Percentiles rank a stretch among this genome's conserved stretches.
Evolutionary conservation across 64 coral and sea anemone species (phyloP).

Genomic region (Montipora capricornis): DNA sequence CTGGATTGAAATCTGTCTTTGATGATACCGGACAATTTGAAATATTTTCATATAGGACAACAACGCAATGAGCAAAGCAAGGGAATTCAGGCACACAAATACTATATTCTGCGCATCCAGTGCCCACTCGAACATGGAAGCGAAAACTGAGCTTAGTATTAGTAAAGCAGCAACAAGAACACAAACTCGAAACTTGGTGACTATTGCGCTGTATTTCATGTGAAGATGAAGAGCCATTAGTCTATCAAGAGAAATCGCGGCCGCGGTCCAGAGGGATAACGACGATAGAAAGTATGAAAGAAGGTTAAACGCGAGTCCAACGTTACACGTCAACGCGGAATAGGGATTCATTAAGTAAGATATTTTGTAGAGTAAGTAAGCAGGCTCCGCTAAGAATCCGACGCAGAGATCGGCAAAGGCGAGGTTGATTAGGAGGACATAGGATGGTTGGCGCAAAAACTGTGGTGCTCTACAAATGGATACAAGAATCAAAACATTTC

Average conservation of each 20-base stretch:
- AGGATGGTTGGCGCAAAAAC: too few species aligned
- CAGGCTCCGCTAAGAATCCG: not conserved
- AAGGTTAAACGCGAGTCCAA: conserved; percentile 9
- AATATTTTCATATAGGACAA: conserved; percentile 37
- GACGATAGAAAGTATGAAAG: conserved; percentile 13
- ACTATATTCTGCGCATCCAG: conserved; percentile 32
- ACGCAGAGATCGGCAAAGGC: too few species aligned
- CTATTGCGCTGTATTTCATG: conserved; percentile 19
- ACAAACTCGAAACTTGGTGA: conserved; percentile 7
- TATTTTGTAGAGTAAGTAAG: conserved; percentile 25
- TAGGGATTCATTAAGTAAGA: conserved; percentile 10
- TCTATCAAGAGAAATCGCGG: conserved; percentile 37
- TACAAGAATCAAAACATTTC: not conserved
- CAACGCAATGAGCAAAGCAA: not conserved
- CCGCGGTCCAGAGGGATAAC: conserved; percentile 32
- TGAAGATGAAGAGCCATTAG: conserved; percentile 31
- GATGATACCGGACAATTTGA: conserved; percentile 37
- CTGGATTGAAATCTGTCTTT: conserved; percentile 21
- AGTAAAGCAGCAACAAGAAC: not conserved
- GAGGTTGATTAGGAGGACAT: too few species aligned
- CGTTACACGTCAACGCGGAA: conserved; percentile 14
- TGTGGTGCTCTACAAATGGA: too few species aligned
- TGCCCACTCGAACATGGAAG: conserved; percentile 38
- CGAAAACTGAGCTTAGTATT: not conserved
- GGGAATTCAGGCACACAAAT: not conserved